Percentiles rank a stretch among this genome's conserved stretches.
Evolutionary conservation across 2,113 vertebrate genomes (phyloP).

Genomic region (Tachycineta bicolor): DNA sequence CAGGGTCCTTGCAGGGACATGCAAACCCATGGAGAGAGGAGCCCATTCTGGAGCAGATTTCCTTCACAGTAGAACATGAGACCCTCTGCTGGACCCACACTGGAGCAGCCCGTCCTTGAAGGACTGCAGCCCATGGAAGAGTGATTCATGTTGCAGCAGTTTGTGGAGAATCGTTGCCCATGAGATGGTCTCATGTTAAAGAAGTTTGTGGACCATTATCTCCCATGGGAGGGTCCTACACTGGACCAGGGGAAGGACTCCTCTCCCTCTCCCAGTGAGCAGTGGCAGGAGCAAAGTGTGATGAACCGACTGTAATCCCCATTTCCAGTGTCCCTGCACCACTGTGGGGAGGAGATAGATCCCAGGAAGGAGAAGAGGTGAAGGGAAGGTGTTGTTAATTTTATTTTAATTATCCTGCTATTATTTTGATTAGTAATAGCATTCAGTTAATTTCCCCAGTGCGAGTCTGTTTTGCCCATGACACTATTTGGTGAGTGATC

Average conservation of each 20-base stretch:
- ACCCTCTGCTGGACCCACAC: too few relatives aligned
- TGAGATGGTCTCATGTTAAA: background rate
- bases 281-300: accelerated
- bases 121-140: background rate
- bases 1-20: background rate
- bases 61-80: background rate
- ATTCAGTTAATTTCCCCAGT: background rate
- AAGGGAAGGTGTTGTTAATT: background rate
- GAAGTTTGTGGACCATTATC: background rate
- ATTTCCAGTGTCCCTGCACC: background rate
- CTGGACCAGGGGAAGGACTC: background rate
- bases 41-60: background rate
- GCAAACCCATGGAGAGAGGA: background rate
- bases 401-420: background rate
- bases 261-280: background rate
- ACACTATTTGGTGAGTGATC: background rate
- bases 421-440: background rate
- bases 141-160: background rate
- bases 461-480: accelerated
- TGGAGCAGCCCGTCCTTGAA: background rate
- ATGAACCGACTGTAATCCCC: background rate
- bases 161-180: background rate
- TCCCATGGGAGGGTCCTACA: background rate
- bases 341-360: background rate
- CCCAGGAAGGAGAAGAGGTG: background rate